Conservation (phyloP, 2,797 vertebrate species). For the Otolemur crassicaudatus region DNA sequence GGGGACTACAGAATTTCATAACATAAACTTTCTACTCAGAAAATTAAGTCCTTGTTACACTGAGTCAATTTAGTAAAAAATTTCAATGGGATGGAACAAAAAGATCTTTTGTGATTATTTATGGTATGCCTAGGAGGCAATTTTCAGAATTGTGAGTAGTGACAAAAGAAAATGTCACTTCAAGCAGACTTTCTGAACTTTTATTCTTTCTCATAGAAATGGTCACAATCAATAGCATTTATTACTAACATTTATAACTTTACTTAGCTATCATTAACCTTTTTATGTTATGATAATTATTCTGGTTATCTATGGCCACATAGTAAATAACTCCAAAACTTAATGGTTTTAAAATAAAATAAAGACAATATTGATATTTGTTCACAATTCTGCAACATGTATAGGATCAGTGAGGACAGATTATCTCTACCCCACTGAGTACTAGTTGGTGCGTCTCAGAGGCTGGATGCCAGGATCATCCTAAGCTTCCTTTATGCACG, state of each 20-base stretch:
- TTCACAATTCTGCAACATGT: background rate
- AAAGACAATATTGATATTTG: background rate
- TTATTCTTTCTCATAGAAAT: constrained; percentile 26
- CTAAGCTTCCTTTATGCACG: no score
- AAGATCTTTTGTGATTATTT: constrained; percentile 73
- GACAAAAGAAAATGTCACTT: constrained; percentile 54
- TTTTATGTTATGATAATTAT: constrained; percentile 30
- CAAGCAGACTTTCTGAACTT: background rate
- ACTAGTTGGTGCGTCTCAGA: background rate
- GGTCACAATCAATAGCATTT: background rate
- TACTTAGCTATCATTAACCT: background rate
- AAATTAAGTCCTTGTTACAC: constrained; percentile 58
- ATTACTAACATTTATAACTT: background rate
- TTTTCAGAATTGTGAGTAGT: constrained; percentile 71
- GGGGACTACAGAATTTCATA: constrained; percentile 69
- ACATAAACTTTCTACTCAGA: constrained; percentile 52
- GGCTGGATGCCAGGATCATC: no score
- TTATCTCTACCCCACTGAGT: background rate
- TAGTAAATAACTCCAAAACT: background rate
- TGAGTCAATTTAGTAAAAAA: constrained; percentile 37
- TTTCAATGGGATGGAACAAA: constrained; percentile 69
- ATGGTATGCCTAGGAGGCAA: constrained; percentile 61
- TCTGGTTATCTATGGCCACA: background rate
- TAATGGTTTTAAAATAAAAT: background rate
- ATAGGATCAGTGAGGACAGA: background rate